These are phyloP conservation scores for Todiramphus saurophagus DNA, from an alignment of 2,113 vertebrate genomes.

Conservation along the genomic window DNA sequence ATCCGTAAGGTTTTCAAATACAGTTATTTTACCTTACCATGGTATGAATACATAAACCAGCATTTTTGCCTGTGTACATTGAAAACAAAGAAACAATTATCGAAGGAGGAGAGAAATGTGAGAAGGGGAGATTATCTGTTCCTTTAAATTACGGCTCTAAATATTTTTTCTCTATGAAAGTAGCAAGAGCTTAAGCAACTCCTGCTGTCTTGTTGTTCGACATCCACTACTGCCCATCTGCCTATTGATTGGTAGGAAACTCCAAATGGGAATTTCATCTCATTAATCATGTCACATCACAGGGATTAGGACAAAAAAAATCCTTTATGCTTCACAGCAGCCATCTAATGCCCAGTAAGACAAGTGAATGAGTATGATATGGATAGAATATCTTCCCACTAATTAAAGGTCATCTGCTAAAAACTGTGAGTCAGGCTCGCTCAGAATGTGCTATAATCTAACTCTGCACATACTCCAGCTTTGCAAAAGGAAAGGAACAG, in stretches of 20 bases:
- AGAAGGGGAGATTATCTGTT: background rate
- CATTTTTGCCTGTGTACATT: background rate
- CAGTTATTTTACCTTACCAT: background rate
- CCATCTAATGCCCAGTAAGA: constrained; percentile 72
- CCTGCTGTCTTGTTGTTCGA: constrained; percentile 74
- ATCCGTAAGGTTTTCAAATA: background rate
- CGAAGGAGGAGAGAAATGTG: background rate
- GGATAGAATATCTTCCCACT: constrained; percentile 67
- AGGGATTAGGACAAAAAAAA: constrained; percentile 73
- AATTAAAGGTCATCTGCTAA: constrained; percentile 75
- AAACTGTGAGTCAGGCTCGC: constrained; percentile 33
- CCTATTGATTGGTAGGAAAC: constrained; percentile 79
- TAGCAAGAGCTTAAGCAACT: constrained; percentile 69
- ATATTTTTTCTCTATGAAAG: constrained; percentile 51
- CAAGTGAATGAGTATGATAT: constrained; percentile 73
- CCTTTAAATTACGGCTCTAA: constrained; percentile 66
- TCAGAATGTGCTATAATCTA: background rate
- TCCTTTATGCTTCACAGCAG: constrained; percentile 74
- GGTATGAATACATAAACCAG: background rate
- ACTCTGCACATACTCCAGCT: background rate
- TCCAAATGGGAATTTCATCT: constrained; percentile 78
- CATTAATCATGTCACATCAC: constrained; percentile 82
- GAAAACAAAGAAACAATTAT: background rate
- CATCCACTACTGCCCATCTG: constrained; percentile 77
- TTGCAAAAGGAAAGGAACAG: background rate